Evolutionary conservation across 2,797 vertebrate species (phyloP), one percentile per base, ranked within the genome.

Genomic region (Eulemur mongoz): DNA sequence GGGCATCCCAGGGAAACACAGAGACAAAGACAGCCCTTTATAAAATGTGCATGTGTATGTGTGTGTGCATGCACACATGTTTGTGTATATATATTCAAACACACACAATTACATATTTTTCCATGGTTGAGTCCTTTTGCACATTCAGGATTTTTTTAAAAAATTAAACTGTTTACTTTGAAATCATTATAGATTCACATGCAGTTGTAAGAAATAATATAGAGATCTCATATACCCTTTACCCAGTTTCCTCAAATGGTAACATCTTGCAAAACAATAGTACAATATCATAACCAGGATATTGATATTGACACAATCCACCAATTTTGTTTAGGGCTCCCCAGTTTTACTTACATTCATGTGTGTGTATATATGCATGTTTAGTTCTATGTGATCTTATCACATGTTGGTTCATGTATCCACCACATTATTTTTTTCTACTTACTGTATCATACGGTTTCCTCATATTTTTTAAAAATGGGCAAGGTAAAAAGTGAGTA

Each of bases 381-480:
- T 93, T 67, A 81, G 40, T 73, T 91, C 73, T 89, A n/a, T n/a
- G 59, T 3, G 38, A 57, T 75, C 78, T 93, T 83, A 94, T 76
- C 75, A 88, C 13, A 32, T 27, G 15, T 79, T 93, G 61, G 13
- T 67, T 96, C 35, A 78, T 54, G 38, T 69, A 78, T 85, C 73
- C 17, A 89, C 32, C 20, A 92, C 76, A 57, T 72, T 73, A 32
- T 23, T 85, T 32, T 35, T 83, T 83, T 65, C 65, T 18, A 63
- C 45, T 40, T 90, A 69, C 12, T 69, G 32, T 38, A 93, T 82
- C n/a, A 78, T 70, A 43, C 88, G 8, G 76, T 70, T 93, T 96
- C 50, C 48, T 89, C n/a, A 89, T 83, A 54, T 61, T 93, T 54
- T 79, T 59, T 20, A 87, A 82, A 86, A 95, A 82, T 48, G 38